Evolutionary conservation across 2,888 invertebrate genomes (phyloP).

Genomic region (Lymantria dispar): DNA sequence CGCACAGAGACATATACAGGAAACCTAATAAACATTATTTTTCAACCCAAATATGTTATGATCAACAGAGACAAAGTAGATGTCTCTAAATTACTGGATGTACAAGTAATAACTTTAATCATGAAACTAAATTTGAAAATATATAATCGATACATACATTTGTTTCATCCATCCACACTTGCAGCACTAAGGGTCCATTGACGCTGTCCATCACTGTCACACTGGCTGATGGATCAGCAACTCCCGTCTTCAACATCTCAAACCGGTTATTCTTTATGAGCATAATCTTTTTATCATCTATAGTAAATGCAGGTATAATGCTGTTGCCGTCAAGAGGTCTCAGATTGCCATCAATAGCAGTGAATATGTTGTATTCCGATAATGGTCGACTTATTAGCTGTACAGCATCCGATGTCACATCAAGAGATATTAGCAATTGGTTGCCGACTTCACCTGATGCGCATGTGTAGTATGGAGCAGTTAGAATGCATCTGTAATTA

Average conservation of each 20-base stretch:
- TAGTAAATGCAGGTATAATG: slow-evolving; percentile 58
- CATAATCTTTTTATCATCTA: slow-evolving; percentile 62
- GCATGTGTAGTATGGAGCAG: slow-evolving; percentile 86
- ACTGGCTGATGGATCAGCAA: slow-evolving; percentile 54
- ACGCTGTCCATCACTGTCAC: slow-evolving; percentile 57
- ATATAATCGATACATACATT: slow-evolving; percentile 35
- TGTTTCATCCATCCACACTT: slow-evolving; percentile 55
- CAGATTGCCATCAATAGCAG: slow-evolving; percentile 41
- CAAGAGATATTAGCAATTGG: slow-evolving; percentile 83
- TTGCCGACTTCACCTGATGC: slow-evolving; percentile 72
- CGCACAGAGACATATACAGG: no score
- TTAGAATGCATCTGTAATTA: slow-evolving; percentile 82
- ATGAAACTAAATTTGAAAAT: no score
- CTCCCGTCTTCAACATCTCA: slow-evolving; percentile 41
- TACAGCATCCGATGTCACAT: slow-evolving; percentile 80
- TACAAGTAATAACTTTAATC: no score
- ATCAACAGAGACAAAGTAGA: no score
- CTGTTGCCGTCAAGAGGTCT: slow-evolving; percentile 56
- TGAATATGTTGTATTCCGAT: slow-evolving; percentile 43
- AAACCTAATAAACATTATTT: no score
- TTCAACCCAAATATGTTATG: no score
- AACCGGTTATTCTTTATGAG: slow-evolving; percentile 60
- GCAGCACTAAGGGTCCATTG: slow-evolving; percentile 55
- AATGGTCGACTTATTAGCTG: slow-evolving; percentile 75
- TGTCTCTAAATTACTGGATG: no score